These are phyloP conservation scores for Eclectus roratus DNA, from an alignment of 2,113 vertebrate genomes.

Conservation along the genomic window DNA sequence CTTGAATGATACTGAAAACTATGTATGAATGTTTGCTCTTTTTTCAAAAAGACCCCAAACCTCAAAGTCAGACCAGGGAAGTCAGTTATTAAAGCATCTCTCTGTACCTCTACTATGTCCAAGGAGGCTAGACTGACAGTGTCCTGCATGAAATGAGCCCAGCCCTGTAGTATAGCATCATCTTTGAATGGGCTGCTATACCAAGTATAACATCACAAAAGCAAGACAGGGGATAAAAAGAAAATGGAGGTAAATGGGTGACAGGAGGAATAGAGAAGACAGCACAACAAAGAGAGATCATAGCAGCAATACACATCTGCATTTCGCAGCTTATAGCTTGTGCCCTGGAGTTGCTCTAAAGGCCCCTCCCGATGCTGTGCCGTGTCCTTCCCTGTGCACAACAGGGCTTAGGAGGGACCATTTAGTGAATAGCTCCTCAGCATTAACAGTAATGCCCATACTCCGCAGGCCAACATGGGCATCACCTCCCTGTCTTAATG, in stretches of 20 bases:
- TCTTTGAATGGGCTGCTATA: neutral
- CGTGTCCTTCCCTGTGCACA: neutral
- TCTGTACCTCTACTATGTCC: neutral
- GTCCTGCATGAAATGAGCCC: neutral
- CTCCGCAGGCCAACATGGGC: neutral
- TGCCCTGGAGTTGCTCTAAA: neutral
- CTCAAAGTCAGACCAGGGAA: neutral
- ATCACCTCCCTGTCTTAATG: neutral
- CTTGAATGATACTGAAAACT: neutral
- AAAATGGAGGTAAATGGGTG: neutral
- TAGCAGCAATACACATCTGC: neutral
- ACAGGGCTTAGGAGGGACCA: rapidly evolving
- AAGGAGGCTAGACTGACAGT: neutral
- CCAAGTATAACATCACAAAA: neutral
- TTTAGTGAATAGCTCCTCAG: neutral
- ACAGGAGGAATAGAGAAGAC: neutral
- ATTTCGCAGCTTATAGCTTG: neutral
- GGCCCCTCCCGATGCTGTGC: neutral
- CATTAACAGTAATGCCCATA: rapidly evolving
- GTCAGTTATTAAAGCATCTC: neutral
- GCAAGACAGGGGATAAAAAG: neutral
- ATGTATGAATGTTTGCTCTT: neutral
- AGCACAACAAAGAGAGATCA: neutral
- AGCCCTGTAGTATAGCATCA: neutral
- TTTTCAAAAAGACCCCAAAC: neutral